phyloP scores from a whole-genome alignment of 2,888 invertebrate genomes.

The Rhagium mordax region DNA sequence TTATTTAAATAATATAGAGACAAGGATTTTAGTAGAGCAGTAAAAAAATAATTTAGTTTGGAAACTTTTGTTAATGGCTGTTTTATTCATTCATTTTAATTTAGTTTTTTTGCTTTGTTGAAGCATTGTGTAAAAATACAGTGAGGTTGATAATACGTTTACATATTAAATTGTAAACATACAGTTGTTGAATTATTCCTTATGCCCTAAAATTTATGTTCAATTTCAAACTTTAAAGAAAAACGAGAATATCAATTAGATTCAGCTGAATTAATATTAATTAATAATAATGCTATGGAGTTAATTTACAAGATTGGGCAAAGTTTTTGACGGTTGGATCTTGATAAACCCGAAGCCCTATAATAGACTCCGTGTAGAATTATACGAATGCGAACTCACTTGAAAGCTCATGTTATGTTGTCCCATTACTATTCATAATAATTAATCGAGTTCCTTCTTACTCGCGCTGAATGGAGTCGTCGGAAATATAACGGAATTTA shows the following conservation, averaged over 20 bases:
- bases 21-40: not conserved
- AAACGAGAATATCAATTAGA: no score
- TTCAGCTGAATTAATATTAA: no score
- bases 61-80: not conserved
- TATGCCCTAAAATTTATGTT: no score
- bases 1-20: not conserved
- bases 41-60: not conserved
- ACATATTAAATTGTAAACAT: no score
- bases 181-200: no score
- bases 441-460: not conserved
- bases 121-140: no score
- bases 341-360: not conserved
- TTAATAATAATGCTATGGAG: no score
- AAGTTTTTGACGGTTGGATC: not conserved
- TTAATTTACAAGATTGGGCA: no score
- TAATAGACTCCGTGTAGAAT: not conserved
- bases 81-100: not conserved
- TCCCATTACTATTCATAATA: not conserved
- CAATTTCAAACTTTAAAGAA: no score
- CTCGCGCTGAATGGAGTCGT: not conserved
- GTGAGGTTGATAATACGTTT: no score
- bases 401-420: not conserved
- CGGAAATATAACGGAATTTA: not conserved
- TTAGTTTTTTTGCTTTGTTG: not conserved
- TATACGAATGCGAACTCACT: not conserved